Evolutionary conservation across 2,113 vertebrate species (phyloP).

Genomic region (Agapornis roseicollis): DNA sequence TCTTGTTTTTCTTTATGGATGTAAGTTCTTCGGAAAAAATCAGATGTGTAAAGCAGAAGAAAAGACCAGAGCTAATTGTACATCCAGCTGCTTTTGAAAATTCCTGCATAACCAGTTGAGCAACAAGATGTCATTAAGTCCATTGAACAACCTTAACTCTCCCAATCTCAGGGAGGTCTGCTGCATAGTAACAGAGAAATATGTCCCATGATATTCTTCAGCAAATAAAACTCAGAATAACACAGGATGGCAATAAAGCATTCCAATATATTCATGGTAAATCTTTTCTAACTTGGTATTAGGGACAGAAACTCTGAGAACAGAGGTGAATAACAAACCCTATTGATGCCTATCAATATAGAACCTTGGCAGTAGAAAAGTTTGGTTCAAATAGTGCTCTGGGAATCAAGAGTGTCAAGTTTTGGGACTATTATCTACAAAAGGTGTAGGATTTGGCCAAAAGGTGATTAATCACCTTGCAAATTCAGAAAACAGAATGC

Average conservation of each 20-base stretch:
- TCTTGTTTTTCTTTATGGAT: not conserved
- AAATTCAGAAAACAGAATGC: not conserved
- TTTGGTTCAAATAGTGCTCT: not conserved
- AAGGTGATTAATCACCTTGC: not conserved
- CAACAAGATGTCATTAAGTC: not conserved
- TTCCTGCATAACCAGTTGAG: not conserved
- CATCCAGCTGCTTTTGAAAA: not conserved
- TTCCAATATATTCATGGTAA: not conserved
- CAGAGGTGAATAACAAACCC: not conserved
- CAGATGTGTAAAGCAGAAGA: not conserved
- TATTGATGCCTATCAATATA: fast-evolving
- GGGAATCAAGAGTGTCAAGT: not conserved
- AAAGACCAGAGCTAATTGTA: not conserved
- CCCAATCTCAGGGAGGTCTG: fast-evolving
- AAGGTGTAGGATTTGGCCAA: not conserved
- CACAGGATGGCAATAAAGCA: fast-evolving
- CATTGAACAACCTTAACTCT: not conserved
- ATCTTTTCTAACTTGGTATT: not conserved
- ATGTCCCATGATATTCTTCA: not conserved
- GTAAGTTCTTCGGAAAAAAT: not conserved
- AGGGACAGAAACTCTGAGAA: not conserved
- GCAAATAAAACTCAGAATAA: not conserved
- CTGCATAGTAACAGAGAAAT: not conserved
- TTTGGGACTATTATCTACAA: not conserved
- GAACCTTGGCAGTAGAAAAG: not conserved